phyloP scores from a whole-genome alignment of 1,140 invertebrate genomes.

The Nasonia giraulti region DNA sequence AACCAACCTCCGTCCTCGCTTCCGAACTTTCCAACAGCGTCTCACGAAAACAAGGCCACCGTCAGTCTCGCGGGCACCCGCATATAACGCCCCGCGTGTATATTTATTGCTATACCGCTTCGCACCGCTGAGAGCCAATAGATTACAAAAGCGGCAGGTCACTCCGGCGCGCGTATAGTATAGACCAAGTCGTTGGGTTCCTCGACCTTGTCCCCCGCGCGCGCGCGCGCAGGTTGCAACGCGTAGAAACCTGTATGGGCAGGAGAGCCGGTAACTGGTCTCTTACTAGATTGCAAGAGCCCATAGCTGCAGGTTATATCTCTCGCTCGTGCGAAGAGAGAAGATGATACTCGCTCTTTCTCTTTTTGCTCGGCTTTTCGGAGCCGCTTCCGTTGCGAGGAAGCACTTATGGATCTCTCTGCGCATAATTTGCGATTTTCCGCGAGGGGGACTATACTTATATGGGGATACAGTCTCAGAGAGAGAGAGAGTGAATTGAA shows the following conservation, averaged over 20 bases:
- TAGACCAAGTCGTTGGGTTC: not conserved
- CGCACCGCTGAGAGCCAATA: not conserved
- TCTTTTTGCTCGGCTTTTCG: not conserved
- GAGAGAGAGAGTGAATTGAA: too few species aligned
- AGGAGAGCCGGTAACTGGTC: not conserved
- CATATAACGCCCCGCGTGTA: not conserved
- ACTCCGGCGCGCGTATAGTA: too few species aligned
- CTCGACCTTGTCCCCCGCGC: slow-evolving; percentile 15
- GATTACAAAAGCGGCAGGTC: not conserved
- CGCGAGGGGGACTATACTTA: not conserved
- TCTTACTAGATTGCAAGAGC: not conserved
- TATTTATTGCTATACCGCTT: not conserved
- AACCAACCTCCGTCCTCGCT: not conserved
- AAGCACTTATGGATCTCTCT: not conserved
- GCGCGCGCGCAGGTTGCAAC: slow-evolving; percentile 13
- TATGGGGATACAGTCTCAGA: not conserved
- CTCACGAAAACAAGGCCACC: not conserved
- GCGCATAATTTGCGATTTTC: not conserved
- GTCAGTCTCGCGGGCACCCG: too few species aligned
- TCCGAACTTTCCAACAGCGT: not conserved
- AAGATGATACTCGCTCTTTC: not conserved
- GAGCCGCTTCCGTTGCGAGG: not conserved
- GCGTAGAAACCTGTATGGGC: not conserved
- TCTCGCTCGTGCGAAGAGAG: not conserved
- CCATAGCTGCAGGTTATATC: not conserved